phyloP scores from a whole-genome alignment of 2,888 invertebrate genomes.

The Sipha maydis region DNA sequence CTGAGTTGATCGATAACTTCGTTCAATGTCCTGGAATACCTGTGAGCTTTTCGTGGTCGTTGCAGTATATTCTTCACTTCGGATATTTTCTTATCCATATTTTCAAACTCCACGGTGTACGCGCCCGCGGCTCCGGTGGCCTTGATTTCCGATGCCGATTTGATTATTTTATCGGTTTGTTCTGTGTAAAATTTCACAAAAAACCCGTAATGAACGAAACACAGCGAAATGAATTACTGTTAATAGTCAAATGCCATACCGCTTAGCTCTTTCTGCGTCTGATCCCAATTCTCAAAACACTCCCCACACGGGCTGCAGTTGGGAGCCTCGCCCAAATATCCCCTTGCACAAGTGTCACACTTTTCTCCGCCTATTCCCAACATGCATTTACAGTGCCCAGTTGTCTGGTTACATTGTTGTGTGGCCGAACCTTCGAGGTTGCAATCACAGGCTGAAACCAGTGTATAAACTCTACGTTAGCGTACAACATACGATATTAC shows the following conservation, averaged over 20 bases:
- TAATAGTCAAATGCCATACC: constrained; percentile 66
- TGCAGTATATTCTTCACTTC: constrained; percentile 83
- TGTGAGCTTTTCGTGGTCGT: constrained; percentile 75
- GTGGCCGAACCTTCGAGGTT: constrained; percentile 85
- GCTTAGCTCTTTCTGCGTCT: constrained; percentile 79
- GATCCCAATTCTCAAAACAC: constrained; percentile 99
- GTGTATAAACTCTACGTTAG: background rate
- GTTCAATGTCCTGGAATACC: constrained; percentile 69
- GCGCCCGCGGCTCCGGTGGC: constrained; percentile 96
- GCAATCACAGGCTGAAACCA: constrained; percentile 83
- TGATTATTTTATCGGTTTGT: constrained; percentile 83
- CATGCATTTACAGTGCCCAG: constrained; percentile 90
- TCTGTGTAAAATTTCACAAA: constrained; percentile 67
- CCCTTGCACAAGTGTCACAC: constrained; percentile 92
- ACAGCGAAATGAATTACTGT: background rate
- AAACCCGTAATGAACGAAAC: background rate
- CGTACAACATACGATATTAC: background rate
- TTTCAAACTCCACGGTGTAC: constrained; percentile 93
- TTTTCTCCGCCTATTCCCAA: constrained; percentile 94
- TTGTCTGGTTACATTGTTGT: constrained; percentile 88
- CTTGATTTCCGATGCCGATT: constrained; percentile 91
- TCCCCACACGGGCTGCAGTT: constrained; percentile 95
- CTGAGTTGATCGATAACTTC: constrained; percentile 69
- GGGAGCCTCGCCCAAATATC: constrained; percentile 90
- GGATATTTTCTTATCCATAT: constrained; percentile 86